Evolutionary conservation across 2,888 invertebrate species (phyloP).

Genomic region (Drosophila monieri): DNA sequence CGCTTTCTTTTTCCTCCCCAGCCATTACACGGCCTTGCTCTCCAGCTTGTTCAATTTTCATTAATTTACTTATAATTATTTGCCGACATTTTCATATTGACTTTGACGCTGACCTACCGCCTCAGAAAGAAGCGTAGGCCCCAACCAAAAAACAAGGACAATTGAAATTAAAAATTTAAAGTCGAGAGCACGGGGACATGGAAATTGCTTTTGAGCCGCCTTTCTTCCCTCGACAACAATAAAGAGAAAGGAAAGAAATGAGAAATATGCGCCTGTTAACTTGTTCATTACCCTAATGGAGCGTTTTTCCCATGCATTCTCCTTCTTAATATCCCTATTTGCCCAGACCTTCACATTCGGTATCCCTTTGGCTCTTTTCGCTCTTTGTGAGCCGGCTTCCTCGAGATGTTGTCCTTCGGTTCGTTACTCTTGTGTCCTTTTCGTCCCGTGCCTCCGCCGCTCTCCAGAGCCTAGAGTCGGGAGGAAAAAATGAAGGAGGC

Average conservation of each 20-base stretch:
- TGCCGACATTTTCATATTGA: conserved; percentile 64
- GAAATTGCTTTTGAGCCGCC: conserved; percentile 32
- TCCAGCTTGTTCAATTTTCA: conserved; percentile 58
- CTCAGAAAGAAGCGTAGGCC: neutral
- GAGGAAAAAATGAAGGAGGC: conserved; percentile 13
- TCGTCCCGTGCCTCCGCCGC: conserved; percentile 33
- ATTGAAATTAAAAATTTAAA: conserved; percentile 78
- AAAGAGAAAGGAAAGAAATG: conserved; percentile 66
- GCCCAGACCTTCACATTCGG: conserved; percentile 18
- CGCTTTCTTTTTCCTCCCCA: conserved; percentile 34
- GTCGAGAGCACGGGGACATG: conserved; percentile 33
- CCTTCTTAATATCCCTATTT: conserved; percentile 39
- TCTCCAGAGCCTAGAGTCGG: neutral
- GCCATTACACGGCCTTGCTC: conserved; percentile 12
- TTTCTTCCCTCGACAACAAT: conserved; percentile 34
- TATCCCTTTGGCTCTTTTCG: conserved; percentile 36
- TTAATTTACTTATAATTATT: conserved; percentile 73
- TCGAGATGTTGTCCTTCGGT: conserved; percentile 40
- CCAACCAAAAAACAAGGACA: conserved; percentile 40
- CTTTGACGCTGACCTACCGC: conserved; percentile 10
- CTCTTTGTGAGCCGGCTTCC: conserved; percentile 35
- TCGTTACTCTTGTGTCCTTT: conserved; percentile 59
- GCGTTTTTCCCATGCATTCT: conserved; percentile 56
- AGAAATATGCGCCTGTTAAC: conserved; percentile 78
- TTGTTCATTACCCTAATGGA: conserved; percentile 80